These are phyloP conservation scores for Pardalotus punctatus DNA, from an alignment of 2,113 vertebrate species.

Conservation along the genomic window DNA sequence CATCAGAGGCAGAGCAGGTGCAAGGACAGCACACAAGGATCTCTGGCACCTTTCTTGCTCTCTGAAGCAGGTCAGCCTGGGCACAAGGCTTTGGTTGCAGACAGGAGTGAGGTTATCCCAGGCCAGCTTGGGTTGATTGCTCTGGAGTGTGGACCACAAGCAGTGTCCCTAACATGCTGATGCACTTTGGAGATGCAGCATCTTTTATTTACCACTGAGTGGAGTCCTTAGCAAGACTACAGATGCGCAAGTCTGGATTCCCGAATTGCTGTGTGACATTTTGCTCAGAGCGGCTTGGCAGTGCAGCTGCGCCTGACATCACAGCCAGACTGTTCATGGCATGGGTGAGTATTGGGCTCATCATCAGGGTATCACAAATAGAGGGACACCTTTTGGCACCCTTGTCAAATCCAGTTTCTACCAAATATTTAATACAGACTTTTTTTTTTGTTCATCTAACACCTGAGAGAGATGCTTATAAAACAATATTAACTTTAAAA, in stretches of 20 bases:
- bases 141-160: neutral
- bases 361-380: neutral
- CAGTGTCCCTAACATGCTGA: fast-evolving
- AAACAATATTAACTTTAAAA: neutral
- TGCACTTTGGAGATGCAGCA: neutral
- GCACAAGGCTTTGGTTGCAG: neutral
- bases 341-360: neutral
- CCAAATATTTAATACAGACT: neutral
- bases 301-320: neutral
- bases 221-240: constrained; percentile 26
- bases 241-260: neutral
- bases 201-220: constrained; percentile 24
- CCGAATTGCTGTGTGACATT: neutral
- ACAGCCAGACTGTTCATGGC: fast-evolving
- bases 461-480: neutral
- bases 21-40: fast-evolving
- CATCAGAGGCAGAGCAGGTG: neutral
- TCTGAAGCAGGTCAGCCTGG: neutral
- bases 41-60: neutral
- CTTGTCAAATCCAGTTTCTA: neutral
- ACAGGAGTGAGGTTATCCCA: neutral
- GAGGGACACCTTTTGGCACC: neutral
- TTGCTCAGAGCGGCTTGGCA: neutral
- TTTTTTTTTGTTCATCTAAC: neutral
- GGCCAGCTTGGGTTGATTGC: fast-evolving